Evolutionary conservation across 2,888 invertebrate genomes (phyloP), one percentile per base, ranked within the genome.

Genomic region (Megamerina dolium): DNA sequence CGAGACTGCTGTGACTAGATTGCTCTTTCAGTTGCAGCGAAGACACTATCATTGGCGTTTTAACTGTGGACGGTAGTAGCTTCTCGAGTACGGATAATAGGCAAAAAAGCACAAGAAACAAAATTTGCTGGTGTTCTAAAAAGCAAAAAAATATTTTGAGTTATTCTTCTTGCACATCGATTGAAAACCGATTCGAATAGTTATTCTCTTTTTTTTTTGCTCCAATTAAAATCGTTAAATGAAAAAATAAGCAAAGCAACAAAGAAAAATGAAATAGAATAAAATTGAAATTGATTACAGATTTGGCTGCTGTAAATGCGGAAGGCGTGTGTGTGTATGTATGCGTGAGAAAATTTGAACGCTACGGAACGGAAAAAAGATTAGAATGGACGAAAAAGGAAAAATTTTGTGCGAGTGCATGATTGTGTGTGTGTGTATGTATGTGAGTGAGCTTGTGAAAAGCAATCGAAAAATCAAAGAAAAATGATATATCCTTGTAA

Each of bases 21-120:
- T 31, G 36, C 42, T 58, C 58, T 57, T 58, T 56, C 53, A 59
- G 61, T 61, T 55, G 57, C 58, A 56, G 57, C 56, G 53, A 57
- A 53, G 54, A 53, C 55, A 55, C 61, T 62, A 64, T 63, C 70
- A 70, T 70, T 70, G 69, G 68, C 66, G 68, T 68, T 69, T 69
- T 64, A 70, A 66, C 68, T 58, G 59, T 68, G 67, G 64, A 68
- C 70, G 49, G 50, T 53, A 51, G 50, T 43, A n/a, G 43, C 38
- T 43, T 34, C 43, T 43, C 38, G 37, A 49, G 49, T 49, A 60
- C 63, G 66, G 63, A 65, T 63, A 65, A 23, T 23, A 8, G 10
- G 49, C 52, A 56, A 56, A 49, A 51, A 56, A 52, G 49, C 55
- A 54, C 51, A 59, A 55, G 55, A 55, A 58, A 53, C 49, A 50